Evolutionary conservation across 2,888 invertebrate species (phyloP).

Genomic region (Andrena bicolor): DNA sequence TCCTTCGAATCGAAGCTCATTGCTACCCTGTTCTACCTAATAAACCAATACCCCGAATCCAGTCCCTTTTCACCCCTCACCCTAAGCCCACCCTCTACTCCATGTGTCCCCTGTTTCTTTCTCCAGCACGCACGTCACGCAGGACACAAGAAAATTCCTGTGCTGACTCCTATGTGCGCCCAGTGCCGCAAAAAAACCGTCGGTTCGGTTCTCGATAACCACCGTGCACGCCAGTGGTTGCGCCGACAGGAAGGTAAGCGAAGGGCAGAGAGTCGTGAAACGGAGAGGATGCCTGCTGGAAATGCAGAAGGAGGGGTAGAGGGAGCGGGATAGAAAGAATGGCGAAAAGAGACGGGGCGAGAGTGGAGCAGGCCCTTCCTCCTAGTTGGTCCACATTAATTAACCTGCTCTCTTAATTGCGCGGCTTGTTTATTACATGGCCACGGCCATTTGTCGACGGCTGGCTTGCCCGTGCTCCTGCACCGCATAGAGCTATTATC

Average conservation of each 20-base stretch:
- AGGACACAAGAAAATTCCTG: slow-evolving; percentile 70
- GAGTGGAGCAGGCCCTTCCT: slow-evolving; percentile 57
- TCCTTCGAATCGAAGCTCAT: too few relatives aligned
- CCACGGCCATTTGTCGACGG: slow-evolving; percentile 78
- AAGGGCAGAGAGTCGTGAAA: slow-evolving; percentile 35
- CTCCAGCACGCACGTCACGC: slow-evolving; percentile 55
- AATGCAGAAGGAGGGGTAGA: slow-evolving; percentile 35
- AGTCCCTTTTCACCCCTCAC: neutral
- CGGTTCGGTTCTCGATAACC: slow-evolving; percentile 73
- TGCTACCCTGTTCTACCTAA: too few relatives aligned
- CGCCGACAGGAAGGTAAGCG: slow-evolving; percentile 52
- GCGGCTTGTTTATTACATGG: slow-evolving; percentile 80
- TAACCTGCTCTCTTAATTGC: slow-evolving; percentile 81
- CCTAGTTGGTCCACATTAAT: slow-evolving; percentile 80
- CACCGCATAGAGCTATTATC: slow-evolving; percentile 72
- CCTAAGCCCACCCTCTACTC: neutral
- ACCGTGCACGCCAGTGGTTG: slow-evolving; percentile 70
- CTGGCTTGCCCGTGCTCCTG: slow-evolving; percentile 61
- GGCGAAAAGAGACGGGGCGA: slow-evolving; percentile 19
- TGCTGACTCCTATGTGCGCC: slow-evolving; percentile 51
- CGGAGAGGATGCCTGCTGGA: slow-evolving; percentile 49
- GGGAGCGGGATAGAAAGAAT: slow-evolving; percentile 20
- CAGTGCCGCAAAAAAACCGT: slow-evolving; percentile 65
- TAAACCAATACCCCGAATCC: too few relatives aligned
- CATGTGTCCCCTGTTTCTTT: neutral